Evolutionary conservation across 2,888 invertebrate genomes (phyloP), one percentile per base, ranked within the genome.

Genomic region (Caenorhabditis parvicauda): DNA sequence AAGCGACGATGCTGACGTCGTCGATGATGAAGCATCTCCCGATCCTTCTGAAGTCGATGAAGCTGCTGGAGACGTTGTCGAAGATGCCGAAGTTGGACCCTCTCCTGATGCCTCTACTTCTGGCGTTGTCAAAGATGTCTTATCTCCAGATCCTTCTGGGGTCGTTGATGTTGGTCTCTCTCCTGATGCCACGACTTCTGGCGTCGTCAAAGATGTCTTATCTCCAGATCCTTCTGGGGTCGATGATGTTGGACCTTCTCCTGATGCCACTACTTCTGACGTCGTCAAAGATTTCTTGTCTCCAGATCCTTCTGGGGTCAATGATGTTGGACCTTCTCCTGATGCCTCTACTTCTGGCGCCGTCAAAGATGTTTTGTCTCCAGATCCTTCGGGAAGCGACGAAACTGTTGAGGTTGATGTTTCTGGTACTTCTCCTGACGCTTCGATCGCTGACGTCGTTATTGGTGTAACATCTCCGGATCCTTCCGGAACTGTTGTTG

Each of bases 111-210:
- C 25, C 19, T 42, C 22, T 5, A 29, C 21, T 19, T 14, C 12
- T 32, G 29, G n/a, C 5, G 39, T n/a, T 12, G 52, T n/a, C 19
- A 22, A 1, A 28, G 32, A 19, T 17, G 32, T 25, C n/a, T n/a
- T n/a, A n/a, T n/a, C n/a, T n/a, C n/a, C n/a, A 19, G 51, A 22
- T 43, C 29, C 50, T 55, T 27, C 52, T 14, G 41, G 17, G 12
- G 49, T 43, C 9, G 43, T 21, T 1, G 57, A 9, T 38, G 54
- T 55, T 17, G 61, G 21, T 24, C 21, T 43, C 19, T 39, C 37
- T 21, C 14, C 28, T 42, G 38, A 32, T 19, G 27, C 41, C 25
- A 14, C 9, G 21, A 29, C 39, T 2, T 17, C 14, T 21, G n/a
- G n/a, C 24, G 27, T 5, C 22, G 25, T 24, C 44, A 46, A 29